Evolutionary conservation across 1,140 invertebrate genomes (phyloP), one percentile per base, ranked within the genome.

Genomic region (Plectrocnemia conspersa): DNA sequence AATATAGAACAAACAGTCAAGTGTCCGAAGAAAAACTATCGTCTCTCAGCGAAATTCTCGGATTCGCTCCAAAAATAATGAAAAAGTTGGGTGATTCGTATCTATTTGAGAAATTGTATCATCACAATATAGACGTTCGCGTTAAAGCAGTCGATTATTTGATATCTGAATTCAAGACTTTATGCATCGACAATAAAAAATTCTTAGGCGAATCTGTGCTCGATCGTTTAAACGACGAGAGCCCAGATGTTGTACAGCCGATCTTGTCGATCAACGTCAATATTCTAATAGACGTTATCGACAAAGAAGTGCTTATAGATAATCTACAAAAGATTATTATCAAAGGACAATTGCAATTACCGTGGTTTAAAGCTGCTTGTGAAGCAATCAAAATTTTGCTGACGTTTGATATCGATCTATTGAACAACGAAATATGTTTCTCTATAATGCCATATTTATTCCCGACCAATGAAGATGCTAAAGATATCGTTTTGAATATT

Each of bases 41-140:
- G n/a, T 59, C 66, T 6, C 54, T 76, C 10, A 69, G 69, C 33
- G 70, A 72, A 63, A 62, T 74, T 9, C 55, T 75, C 64, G 75
- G 72, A 15, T 79, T 79, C 49, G 75, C 77, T 47, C 71, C 78
- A 2, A 75, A 78, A 16, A 67, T 77, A 1, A 66, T 69, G 0
- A 75, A 77, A 53, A 71, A 73, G 65, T 66, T 78, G 13, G 74
- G 74, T 44, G 72, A 72, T 2, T 70, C 71, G 9, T 77, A 79
- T 13, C 71, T 85, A 0, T 82, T 87, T 53, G 77, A 84, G 63
- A 82, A 82, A 41, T 65, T 89, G 1, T 82, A 83, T 61, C 82
- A 88, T 64, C 68, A 77, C 4, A 82, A 77, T 64, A 59, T 81
- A 0, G 68, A 79, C 45, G 73, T 83, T 38, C 70, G 87, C 57